Base-by-base conservation (phyloP, 1,140 invertebrate genomes). In the Camponotus floridanus region DNA sequence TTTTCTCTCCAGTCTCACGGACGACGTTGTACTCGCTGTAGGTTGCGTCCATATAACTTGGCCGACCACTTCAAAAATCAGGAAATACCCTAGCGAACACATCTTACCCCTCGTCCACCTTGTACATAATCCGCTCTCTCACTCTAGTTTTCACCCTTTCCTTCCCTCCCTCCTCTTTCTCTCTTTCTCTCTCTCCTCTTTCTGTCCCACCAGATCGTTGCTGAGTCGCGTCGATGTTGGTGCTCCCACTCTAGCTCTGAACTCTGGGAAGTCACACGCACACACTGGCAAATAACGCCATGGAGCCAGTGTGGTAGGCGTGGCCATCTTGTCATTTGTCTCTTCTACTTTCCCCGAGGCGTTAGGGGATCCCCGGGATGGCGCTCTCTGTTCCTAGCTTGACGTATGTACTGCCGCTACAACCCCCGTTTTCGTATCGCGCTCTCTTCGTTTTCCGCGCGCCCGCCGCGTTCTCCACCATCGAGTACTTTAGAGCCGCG, bases 241-340 rank as follows among this genome's bases (percentile, higher is more conserved):
- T 48, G 42, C 88, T 83, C 87, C 90, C 90, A 90, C 87, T 87
- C 74, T 26, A 11, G 42, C 64, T 57, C 76, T 57, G 42, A 79
- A 76, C 62, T 59, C 74, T 78, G 85, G 85, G 36, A 88, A 91
- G 91, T 91, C 92, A 90, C 88, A 90, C 90, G 68, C 87, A 89
- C 88, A 93, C 92, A 93, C 80, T 48, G 80, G 71, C 64, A 62
- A 64, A 62, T 61, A 91, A 94, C 94, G 94, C 94, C 93, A 92
- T 92, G 89, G 90, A 64, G 36, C 71, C 61, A 81, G 68, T 71
- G 76, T 74, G 62, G 90, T 91, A 88, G 94, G 94, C 94, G 94
- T 94, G 94, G 93, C 90, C 87, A 91, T 67, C 84, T 91, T 88
- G 90, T 94, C 94, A 94, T 94, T 94, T 93, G 93, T 94, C 93